Base-by-base conservation (phyloP, 1,140 invertebrate genomes). In the Piezodorus guildinii region DNA sequence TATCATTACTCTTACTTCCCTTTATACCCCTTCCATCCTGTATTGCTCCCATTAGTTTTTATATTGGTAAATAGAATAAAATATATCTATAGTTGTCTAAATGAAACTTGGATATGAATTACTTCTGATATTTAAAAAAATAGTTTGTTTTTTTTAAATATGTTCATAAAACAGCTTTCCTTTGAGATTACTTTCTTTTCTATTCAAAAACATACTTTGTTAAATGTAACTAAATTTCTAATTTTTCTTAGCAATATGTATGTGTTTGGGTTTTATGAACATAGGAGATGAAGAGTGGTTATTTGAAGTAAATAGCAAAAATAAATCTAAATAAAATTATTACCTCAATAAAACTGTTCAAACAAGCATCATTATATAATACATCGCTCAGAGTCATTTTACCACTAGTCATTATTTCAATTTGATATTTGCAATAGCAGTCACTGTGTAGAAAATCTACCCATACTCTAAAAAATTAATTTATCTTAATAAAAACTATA, bases 311-410 rank as follows among this genome's bases (percentile, higher is more conserved):
- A 64, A 45, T 17, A 51, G 2, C 19, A 46, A 3, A 30, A 30
- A 30, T 39, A 12, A 39, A 39, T 39, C 34, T 39, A 8, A 10
- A 39, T 39, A 39, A 39, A 39, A 39, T 39, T 44, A 56, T 67
- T 75, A 85, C 84, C 79, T 96, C 93, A 78, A 92, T 94, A 71
- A 96, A 94, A 75, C 92, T 94, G 74, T 91, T 93, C 63, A 96
- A 81, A 51, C 89, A 86, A 67, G 87, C 84, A 75, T 94, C 90
- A 78, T 91, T 91, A 74, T 89, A 88, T 12, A 96, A 77, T 72
- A 96, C 87, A 77, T 96, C 93, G 67, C 84, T 80, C 34, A 96
- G 77, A 46, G 82, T 82, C 17, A 95, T 82, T 73, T 80, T 81
- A 60, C 83, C 84, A 77, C 80, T 85, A 10, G 88, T 93, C 67